These are phyloP conservation scores for Gallinago nigripennis DNA, from an alignment of 2,797 vertebrate species.

Conservation along the genomic window DNA sequence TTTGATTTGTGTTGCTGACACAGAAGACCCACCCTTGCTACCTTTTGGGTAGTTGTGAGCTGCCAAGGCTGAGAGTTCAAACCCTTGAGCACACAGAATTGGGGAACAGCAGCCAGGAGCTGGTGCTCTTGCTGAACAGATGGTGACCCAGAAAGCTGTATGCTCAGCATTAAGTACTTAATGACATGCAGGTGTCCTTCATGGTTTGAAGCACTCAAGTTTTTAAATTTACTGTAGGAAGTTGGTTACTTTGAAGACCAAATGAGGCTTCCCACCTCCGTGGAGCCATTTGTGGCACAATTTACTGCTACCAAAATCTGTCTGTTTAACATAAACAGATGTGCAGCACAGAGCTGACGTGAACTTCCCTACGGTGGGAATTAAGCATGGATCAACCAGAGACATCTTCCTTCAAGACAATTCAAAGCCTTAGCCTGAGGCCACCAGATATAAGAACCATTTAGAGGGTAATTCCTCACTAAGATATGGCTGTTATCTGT, in stretches of 20 bases:
- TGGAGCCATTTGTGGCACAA: background rate
- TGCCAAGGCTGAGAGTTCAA: constrained; percentile 10
- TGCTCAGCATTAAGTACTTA: constrained; percentile 57
- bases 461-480: background rate
- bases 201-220: background rate
- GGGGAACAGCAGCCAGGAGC: background rate
- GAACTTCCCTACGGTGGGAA: background rate
- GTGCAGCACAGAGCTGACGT: background rate
- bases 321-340: background rate
- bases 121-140: constrained; percentile 42
- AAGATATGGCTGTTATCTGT: background rate
- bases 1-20: background rate
- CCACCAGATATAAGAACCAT: background rate
- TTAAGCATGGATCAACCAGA: background rate
- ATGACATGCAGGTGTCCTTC: constrained; percentile 65
- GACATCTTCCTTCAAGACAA: background rate
- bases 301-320: background rate
- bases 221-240: constrained; percentile 10
- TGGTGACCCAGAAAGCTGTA: constrained; percentile 65
- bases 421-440: background rate
- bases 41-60: background rate
- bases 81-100: background rate
- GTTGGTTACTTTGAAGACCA: constrained; percentile 49
- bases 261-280: constrained; percentile 17
- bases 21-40: background rate